Evolutionary conservation across 2,797 vertebrate species (phyloP).

Genomic region (Pseudomugil gertrudae): DNA sequence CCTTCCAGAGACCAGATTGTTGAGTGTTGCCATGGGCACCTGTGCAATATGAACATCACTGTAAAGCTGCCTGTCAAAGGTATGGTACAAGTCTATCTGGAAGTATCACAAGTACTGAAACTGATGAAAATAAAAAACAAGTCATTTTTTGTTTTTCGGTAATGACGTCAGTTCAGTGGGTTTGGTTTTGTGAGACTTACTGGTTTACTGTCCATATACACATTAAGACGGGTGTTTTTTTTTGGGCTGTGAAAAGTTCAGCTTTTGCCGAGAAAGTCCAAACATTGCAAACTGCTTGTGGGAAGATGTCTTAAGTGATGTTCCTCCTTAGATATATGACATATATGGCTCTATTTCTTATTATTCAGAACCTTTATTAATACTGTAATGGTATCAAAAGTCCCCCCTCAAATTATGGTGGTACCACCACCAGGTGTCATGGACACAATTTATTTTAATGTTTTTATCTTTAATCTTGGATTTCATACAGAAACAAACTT

Average conservation of each 20-base stretch:
- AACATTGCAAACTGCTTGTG: neutral
- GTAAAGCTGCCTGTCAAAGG: constrained; percentile 81
- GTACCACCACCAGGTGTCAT: too few species aligned
- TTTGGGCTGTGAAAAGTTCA: neutral
- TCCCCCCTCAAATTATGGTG: too few species aligned
- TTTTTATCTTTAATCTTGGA: too few species aligned
- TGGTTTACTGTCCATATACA: neutral
- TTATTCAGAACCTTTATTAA: neutral
- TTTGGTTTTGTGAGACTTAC: neutral
- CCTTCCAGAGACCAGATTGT: constrained; percentile 94
- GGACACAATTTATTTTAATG: too few species aligned
- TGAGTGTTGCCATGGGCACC: constrained; percentile 93
- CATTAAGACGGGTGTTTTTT: neutral
- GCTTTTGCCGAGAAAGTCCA: neutral
- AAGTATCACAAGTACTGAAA: constrained; percentile 5
- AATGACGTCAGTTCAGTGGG: neutral
- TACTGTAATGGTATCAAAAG: too few species aligned
- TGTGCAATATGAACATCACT: constrained; percentile 95
- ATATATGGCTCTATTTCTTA: neutral
- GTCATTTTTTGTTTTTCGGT: constrained; percentile 13
- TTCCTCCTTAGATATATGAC: neutral
- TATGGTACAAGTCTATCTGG: constrained; percentile 42
- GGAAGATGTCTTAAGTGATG: neutral
- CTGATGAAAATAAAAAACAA: constrained; percentile 5
- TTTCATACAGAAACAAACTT: too few species aligned